Percentiles rank a stretch among this genome's conserved stretches.
Evolutionary conservation across 2,797 vertebrate genomes (phyloP).

Genomic region (Pygocentrus nattereri): DNA sequence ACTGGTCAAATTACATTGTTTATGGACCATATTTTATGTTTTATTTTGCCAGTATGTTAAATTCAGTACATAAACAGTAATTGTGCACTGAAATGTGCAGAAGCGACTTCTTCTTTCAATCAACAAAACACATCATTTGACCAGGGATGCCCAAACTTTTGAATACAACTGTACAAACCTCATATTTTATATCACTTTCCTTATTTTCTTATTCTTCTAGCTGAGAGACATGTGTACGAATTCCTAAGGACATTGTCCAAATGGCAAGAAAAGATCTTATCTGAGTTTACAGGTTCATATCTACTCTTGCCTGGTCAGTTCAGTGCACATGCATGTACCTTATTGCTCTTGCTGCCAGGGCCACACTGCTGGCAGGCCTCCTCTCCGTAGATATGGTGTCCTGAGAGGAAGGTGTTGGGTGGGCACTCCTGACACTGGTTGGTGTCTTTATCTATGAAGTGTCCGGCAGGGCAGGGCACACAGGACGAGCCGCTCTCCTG

Average conservation of each 20-base stretch:
- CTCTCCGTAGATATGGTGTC: conserved; percentile 84
- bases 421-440: conserved; percentile 93
- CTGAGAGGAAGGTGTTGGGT: conserved; percentile 85
- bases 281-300: neutral
- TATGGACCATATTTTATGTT: too few relatives aligned
- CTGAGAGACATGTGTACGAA: neutral
- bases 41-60: too few relatives aligned
- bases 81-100: too few relatives aligned
- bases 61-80: too few relatives aligned
- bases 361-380: conserved; percentile 92
- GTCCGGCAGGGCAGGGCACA: conserved; percentile 91
- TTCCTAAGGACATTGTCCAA: too few relatives aligned
- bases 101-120: too few relatives aligned
- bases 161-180: too few relatives aligned
- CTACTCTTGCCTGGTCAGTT: neutral
- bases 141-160: too few relatives aligned
- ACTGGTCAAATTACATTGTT: too few relatives aligned
- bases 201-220: too few relatives aligned
- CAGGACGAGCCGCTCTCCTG: conserved; percentile 87
- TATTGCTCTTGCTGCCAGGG: conserved; percentile 89
- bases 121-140: too few relatives aligned
- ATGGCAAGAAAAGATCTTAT: neutral
- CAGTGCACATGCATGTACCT: conserved; percentile 71
- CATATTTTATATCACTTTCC: too few relatives aligned
- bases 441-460: conserved; percentile 89